Evolutionary conservation across 2,113 vertebrate genomes (phyloP).

Genomic region (Diglossa brunneiventris): DNA sequence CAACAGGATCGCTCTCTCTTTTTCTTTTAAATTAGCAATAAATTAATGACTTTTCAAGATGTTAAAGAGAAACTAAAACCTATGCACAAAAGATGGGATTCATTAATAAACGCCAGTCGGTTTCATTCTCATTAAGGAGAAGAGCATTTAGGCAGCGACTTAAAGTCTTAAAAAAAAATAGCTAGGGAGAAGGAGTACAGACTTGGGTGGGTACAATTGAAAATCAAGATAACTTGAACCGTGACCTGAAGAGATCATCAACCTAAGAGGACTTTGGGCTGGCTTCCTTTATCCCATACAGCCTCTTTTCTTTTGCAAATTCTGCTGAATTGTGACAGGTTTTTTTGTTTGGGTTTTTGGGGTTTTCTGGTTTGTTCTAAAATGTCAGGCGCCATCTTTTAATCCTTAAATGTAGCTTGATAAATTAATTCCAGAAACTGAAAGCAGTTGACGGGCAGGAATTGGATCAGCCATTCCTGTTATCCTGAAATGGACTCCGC

Average conservation of each 20-base stretch:
- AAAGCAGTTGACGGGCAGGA: slow-evolving; percentile 40
- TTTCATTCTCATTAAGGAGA: slow-evolving; percentile 64
- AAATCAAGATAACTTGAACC: slow-evolving; percentile 73
- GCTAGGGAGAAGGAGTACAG: slow-evolving; percentile 12
- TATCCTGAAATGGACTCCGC: slow-evolving; percentile 35
- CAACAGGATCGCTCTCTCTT: slow-evolving; percentile 48
- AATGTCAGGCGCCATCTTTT: slow-evolving; percentile 58
- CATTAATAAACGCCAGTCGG: slow-evolving; percentile 52
- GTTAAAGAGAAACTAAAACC: slow-evolving; percentile 59
- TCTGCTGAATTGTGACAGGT: slow-evolving; percentile 58
- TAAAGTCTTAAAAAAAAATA: slow-evolving; percentile 57
- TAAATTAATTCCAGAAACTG: slow-evolving; percentile 67
- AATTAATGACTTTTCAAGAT: slow-evolving; percentile 76
- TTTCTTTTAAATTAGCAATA: slow-evolving; percentile 66
- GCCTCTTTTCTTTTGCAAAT: slow-evolving; percentile 58
- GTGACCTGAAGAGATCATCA: slow-evolving; percentile 69
- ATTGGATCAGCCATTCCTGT: slow-evolving; percentile 40
- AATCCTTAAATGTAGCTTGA: slow-evolving; percentile 62
- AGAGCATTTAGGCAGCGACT: slow-evolving; percentile 56
- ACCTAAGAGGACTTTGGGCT: slow-evolving; percentile 65
- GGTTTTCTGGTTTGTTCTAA: slow-evolving; percentile 51
- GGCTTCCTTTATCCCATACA: slow-evolving; percentile 40
- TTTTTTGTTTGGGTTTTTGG: slow-evolving; percentile 56
- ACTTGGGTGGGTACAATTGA: slow-evolving; percentile 58
- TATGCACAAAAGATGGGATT: slow-evolving; percentile 69